Base-by-base conservation (phyloP, 2,797 vertebrate genomes). In the Telmatherina bonti region DNA sequence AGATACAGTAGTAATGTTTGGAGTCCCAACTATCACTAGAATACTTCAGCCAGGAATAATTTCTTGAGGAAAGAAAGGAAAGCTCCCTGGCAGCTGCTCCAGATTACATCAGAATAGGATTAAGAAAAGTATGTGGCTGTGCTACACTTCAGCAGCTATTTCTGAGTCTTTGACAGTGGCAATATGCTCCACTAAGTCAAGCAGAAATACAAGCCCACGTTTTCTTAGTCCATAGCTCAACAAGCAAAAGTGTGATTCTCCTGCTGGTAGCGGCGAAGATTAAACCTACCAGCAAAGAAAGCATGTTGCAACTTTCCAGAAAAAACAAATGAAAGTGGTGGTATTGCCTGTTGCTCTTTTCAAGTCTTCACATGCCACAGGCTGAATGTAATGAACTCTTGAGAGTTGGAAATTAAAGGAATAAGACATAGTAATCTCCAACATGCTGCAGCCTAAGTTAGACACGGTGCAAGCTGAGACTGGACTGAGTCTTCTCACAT, bases 331-430 rank as follows among this genome's bases (percentile, higher is more conserved):
- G 74, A 65, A 78, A 76, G 66, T 41, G 53, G 63, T 47, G 22
- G 29, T 51, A 62, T 71, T 75, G 61, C 63, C 66, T 72, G 56
- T 82, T 77, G 62, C 77, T 75, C 62, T 66, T 81, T 79, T 81
- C 51, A 79, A 80, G 74, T 77, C 62, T 56, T 77, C 62, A 75
- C 47, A 70, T 71, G 62, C 56, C 60, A 74, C 57, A 74, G 77
- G 69, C 59, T 62, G 78, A 58, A 55, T 73, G 77, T 78, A 84
- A 82, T 83, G 49, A 77, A 63, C 24, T 58, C 58, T 73, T 74
- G 26, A 74, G 15, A 16, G 38, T 5, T 41, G 38, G 15, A 16
- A 41, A 16, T 18, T 5, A 55, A 70, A 15, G 9, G 10, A 35
- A 31, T 30, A 51, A 30, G 16, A 45, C 2, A 7, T 5, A 73